Conservation (phyloP, 2,797 vertebrate species). For the Crypturellus tataupa region DNA sequence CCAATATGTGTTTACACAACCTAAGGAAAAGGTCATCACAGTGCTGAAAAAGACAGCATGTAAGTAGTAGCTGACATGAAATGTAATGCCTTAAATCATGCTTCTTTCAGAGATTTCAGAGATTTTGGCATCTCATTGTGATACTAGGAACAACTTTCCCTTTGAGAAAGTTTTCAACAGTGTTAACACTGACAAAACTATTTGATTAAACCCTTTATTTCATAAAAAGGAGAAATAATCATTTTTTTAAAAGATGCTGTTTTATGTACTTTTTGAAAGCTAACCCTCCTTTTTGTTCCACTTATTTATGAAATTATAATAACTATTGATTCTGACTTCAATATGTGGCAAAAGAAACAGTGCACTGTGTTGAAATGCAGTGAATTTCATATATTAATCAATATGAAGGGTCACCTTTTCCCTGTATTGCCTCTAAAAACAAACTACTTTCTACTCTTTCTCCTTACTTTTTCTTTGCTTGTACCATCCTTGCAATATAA, state of each 20-base stretch:
- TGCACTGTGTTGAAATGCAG: not conserved
- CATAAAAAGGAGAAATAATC: not conserved
- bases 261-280: not conserved
- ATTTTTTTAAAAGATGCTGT: not conserved
- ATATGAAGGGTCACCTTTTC: not conserved
- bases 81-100: not conserved
- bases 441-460: not conserved
- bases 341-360: not conserved
- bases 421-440: not conserved
- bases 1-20: not conserved
- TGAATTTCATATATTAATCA: slow-evolving; percentile 19
- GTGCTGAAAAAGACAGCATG: rapidly evolving
- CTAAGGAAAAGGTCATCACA: not conserved
- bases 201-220: not conserved
- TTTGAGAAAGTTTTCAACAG: not conserved
- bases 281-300: not conserved
- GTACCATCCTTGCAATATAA: not conserved
- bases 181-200: not conserved
- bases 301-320: slow-evolving; percentile 5
- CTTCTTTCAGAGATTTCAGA: not conserved
- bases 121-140: not conserved
- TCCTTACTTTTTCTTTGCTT: not conserved
- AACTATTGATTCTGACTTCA: slow-evolving; percentile 29
- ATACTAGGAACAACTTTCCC: not conserved
- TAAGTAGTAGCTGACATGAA: not conserved